Evolutionary conservation across 2,113 vertebrate genomes (phyloP).

Genomic region (Jacana jacana): DNA sequence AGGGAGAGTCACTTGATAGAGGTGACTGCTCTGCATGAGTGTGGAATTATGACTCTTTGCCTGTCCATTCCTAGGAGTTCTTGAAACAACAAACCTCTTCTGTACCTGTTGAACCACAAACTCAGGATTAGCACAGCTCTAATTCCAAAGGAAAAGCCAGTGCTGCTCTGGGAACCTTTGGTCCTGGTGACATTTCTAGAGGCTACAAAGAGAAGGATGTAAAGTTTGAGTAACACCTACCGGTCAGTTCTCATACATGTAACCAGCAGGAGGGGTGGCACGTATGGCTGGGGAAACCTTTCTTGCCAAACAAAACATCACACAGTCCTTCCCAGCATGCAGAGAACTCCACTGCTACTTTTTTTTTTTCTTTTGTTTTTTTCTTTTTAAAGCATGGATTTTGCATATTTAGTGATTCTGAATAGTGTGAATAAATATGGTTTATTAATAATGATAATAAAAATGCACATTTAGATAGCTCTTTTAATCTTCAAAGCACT

Average conservation of each 20-base stretch:
- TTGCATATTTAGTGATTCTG: slow-evolving; percentile 7
- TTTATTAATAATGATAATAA: slow-evolving; percentile 14
- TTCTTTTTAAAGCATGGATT: not conserved
- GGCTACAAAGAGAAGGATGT: not conserved
- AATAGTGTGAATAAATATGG: slow-evolving; percentile 41
- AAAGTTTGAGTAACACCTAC: not conserved
- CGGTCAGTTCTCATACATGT: not conserved
- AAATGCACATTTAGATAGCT: not conserved
- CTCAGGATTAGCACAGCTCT: not conserved
- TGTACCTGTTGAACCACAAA: not conserved
- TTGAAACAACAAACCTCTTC: not conserved
- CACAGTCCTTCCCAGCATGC: not conserved
- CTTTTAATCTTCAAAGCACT: slow-evolving; percentile 28
- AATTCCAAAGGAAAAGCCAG: not conserved
- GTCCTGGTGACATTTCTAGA: not conserved
- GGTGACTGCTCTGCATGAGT: not conserved
- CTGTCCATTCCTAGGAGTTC: not conserved
- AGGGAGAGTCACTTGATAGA: not conserved
- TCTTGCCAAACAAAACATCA: not conserved
- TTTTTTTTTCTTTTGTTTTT: not conserved
- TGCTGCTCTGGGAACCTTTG: not conserved
- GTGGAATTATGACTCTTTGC: not conserved
- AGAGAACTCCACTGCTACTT: not conserved
- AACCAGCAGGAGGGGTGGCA: not conserved
- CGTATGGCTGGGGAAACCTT: not conserved